Conservation (phyloP, 2,113 vertebrate species). For the Mionectes macconnelli region DNA sequence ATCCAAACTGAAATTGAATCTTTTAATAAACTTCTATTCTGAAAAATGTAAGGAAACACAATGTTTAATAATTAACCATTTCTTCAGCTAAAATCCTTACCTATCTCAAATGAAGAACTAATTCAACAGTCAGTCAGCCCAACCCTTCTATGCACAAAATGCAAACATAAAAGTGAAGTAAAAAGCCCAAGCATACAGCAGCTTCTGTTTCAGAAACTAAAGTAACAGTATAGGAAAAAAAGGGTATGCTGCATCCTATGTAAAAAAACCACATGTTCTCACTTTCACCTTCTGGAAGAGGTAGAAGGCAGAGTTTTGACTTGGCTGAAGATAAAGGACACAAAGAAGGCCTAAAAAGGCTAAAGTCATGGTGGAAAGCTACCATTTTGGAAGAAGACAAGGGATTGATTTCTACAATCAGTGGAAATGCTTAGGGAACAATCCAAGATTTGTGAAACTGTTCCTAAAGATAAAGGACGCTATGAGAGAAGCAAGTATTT, state of each 20-base stretch:
- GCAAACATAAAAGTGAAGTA: background rate
- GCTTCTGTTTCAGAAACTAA: background rate
- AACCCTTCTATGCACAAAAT: background rate
- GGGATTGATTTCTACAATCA: background rate
- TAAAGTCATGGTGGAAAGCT: background rate
- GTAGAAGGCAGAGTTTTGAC: background rate
- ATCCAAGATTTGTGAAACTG: background rate
- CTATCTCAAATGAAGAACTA: conserved; percentile 44
- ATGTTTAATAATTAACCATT: conserved; percentile 38
- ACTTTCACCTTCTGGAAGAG: background rate
- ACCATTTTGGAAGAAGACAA: background rate
- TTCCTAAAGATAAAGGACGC: background rate
- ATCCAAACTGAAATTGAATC: conserved; percentile 50
- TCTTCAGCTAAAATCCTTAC: conserved; percentile 48
- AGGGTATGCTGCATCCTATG: fast-evolving
- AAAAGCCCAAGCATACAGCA: background rate
- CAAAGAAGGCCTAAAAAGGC: background rate
- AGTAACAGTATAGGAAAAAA: background rate
- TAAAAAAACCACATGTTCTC: background rate
- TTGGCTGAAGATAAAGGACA: background rate
- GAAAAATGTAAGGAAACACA: conserved; percentile 37
- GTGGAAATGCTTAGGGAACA: background rate
- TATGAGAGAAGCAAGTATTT: background rate
- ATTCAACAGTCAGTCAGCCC: background rate
- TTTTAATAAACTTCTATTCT: conserved; percentile 40